A percentile compares a stretch with the other conserved stretches of the same genome.
Conservation (phyloP, 37 sponge, comb jelly and placozoan genomes). For the Oopsacas minuta region DNA sequence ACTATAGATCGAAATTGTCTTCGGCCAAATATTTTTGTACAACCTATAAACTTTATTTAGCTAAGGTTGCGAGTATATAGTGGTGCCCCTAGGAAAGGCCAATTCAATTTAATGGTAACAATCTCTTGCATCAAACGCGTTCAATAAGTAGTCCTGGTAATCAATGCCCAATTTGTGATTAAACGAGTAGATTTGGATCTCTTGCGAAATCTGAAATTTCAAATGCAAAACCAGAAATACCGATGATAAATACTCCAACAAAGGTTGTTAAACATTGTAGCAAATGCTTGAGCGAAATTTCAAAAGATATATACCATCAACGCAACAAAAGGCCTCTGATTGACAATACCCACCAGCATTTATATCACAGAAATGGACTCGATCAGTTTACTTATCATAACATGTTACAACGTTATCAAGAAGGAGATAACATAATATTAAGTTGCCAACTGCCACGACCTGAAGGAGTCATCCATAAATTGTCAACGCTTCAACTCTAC, state of each 20-base stretch:
- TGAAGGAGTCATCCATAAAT: background rate
- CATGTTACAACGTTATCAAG: background rate
- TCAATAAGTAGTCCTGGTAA: background rate
- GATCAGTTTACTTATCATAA: background rate
- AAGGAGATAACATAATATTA: background rate
- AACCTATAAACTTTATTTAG: background rate
- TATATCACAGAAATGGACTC: conserved; percentile 10
- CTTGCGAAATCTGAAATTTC: background rate
- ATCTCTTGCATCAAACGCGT: background rate
- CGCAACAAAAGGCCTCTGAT: background rate
- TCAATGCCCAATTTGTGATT: background rate
- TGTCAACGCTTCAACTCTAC: background rate
- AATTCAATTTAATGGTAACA: background rate
- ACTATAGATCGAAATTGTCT: background rate
- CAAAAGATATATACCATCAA: background rate
- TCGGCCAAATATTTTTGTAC: background rate
- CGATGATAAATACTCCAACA: background rate
- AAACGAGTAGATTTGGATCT: background rate
- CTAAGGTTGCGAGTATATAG: background rate
- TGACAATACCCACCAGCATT: conserved; percentile 14
- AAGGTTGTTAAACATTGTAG: background rate
- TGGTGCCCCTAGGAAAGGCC: background rate
- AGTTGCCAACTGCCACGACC: background rate
- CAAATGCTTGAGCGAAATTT: background rate
- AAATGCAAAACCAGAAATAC: background rate